A percentile compares a stretch with the other conserved stretches of the same genome.
phyloP scores from a whole-genome alignment of 2,797 vertebrate genomes.

The Hippoglossus hippoglossus region DNA sequence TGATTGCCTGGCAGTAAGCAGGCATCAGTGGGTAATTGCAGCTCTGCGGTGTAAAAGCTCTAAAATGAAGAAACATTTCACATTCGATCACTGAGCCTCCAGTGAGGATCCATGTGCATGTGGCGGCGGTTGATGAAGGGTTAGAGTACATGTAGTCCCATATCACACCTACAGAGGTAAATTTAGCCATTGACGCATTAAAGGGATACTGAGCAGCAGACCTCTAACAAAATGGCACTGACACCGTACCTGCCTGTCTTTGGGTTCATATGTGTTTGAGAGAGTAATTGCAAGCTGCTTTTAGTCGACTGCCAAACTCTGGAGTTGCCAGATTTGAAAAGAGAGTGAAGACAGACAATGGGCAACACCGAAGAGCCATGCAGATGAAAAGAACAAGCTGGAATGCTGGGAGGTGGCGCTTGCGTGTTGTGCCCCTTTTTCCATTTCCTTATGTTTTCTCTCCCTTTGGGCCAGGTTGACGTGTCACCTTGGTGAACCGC shows the following conservation, averaged over 20 bases:
- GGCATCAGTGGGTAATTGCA: conserved; percentile 83
- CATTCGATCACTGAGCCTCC: conserved; percentile 60
- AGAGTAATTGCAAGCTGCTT: conserved; percentile 10
- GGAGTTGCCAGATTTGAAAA: background rate
- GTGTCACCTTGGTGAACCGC: conserved; percentile 69
- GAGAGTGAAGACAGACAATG: background rate
- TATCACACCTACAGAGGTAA: conserved; percentile 11
- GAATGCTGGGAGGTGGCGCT: conserved; percentile 20
- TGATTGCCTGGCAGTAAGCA: conserved; percentile 85
- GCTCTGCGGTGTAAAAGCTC: conserved; percentile 76
- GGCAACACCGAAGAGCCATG: background rate
- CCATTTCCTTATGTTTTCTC: conserved; percentile 51
- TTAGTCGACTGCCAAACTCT: background rate
- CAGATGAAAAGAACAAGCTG: conserved; percentile 7
- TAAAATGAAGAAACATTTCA: conserved; percentile 78
- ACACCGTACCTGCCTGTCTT: conserved; percentile 13
- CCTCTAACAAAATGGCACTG: conserved; percentile 9
- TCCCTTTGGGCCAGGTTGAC: conserved; percentile 55
- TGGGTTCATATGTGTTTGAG: background rate
- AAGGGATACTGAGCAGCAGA: conserved; percentile 27
- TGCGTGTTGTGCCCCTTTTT: conserved; percentile 44
- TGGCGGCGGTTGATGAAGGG: conserved; percentile 21
- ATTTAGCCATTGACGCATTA: conserved; percentile 6
- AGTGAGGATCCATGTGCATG: conserved; percentile 29
- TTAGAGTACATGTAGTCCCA: conserved; percentile 4